Evolutionary conservation across 2,113 vertebrate genomes (phyloP).

Genomic region (Garra rufa): DNA sequence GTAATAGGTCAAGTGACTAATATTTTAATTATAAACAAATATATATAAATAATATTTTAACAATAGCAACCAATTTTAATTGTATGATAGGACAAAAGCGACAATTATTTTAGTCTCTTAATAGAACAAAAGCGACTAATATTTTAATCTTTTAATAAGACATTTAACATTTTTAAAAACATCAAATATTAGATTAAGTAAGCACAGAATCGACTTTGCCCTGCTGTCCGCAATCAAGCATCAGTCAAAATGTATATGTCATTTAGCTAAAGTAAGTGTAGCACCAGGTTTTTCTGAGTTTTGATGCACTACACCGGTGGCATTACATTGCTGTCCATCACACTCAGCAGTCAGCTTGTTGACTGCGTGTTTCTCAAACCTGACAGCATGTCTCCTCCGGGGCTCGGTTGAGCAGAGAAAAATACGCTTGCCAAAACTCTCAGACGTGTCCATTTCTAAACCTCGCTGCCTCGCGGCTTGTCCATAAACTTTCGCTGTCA

Average conservation of each 20-base stretch:
- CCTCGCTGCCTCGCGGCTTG: background rate
- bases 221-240: too few species aligned
- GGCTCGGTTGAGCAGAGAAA: conserved; percentile 29
- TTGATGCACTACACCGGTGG: conserved; percentile 10
- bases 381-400: conserved; percentile 32
- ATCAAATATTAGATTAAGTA: too few species aligned
- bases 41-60: too few species aligned
- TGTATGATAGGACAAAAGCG: too few species aligned
- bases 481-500: background rate
- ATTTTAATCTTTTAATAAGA: too few species aligned
- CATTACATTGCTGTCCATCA: conserved; percentile 16
- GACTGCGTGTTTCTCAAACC: conserved; percentile 9
- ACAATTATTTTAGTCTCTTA: too few species aligned
- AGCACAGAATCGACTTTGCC: too few species aligned
- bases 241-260: conserved; percentile 8
- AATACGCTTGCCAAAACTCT: conserved; percentile 13
- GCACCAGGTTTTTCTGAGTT: background rate
- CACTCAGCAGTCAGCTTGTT: background rate
- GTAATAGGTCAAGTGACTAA: too few species aligned
- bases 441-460: conserved; percentile 8
- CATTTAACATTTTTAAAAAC: too few species aligned
- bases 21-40: too few species aligned
- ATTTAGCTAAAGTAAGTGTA: background rate
- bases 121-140: too few species aligned
- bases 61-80: too few species aligned